phyloP scores from a whole-genome alignment of 2,113 vertebrate genomes.

The Herpetotheres cachinnans region DNA sequence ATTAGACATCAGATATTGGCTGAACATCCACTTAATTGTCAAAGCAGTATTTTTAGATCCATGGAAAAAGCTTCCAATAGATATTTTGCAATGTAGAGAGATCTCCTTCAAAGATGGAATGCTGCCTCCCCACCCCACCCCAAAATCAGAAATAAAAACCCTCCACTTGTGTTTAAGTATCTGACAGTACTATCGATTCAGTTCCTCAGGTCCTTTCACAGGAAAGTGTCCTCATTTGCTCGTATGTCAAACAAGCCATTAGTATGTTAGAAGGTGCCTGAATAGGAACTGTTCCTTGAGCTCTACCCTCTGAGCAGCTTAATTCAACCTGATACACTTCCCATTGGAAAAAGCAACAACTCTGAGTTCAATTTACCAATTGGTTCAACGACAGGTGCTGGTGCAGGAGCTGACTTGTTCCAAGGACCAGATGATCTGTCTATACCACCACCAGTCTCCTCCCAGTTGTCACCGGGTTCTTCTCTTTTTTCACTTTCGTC shows the following conservation, averaged over 20 bases:
- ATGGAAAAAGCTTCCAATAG: neutral
- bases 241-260: neutral
- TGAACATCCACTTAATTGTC: neutral
- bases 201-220: neutral
- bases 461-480: conserved; percentile 89
- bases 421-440: conserved; percentile 92
- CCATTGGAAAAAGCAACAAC: neutral
- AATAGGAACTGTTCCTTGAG: neutral
- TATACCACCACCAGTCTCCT: conserved; percentile 81
- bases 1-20: neutral
- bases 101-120: neutral
- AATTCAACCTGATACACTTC: neutral
- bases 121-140: rapidly evolving
- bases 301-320: neutral
- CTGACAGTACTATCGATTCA: neutral
- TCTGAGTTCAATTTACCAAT: conserved; percentile 75
- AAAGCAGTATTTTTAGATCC: neutral
- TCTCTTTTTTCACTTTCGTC: conserved; percentile 91
- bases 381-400: conserved; percentile 73
- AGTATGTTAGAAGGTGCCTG: neutral
- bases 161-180: neutral
- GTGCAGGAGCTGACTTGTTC: conserved; percentile 87
- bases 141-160: neutral
- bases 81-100: neutral
- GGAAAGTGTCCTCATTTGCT: neutral